Percentiles rank a stretch among this genome's conserved stretches.
Evolutionary conservation across 2,888 invertebrate genomes (phyloP).

Genomic region (Galerucella calmariensis): DNA sequence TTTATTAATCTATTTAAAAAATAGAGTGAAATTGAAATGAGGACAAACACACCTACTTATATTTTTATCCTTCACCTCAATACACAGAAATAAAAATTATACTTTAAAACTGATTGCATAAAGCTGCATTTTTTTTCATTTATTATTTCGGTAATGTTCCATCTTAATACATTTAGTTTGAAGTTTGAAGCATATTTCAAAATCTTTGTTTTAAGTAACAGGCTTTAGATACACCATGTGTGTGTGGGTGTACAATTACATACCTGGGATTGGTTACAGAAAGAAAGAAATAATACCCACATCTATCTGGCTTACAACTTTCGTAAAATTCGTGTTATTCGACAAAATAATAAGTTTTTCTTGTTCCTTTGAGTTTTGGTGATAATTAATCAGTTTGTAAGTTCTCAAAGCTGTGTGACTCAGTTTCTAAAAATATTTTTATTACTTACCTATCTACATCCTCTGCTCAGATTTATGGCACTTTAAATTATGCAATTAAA

Average conservation of each 20-base stretch:
- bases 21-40: constrained; percentile 1
- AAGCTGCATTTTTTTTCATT: neutral
- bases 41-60: constrained; percentile 26
- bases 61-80: constrained; percentile 27
- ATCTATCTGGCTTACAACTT: neutral
- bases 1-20: constrained; percentile 10
- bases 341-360: neutral
- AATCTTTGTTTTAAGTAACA: constrained; percentile 12
- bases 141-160: constrained; percentile 1
- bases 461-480: constrained; percentile 17
- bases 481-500: constrained; percentile 22
- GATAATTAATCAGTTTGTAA: neutral
- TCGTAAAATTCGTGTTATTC: neutral
- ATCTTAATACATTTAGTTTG: neutral
- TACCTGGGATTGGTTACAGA: constrained; percentile 17
- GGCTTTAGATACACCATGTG: constrained; percentile 25
- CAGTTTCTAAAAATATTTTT: constrained; percentile 35
- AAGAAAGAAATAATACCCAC: constrained; percentile 3
- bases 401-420: constrained; percentile 19
- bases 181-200: neutral
- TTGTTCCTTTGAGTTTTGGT: neutral
- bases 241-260: constrained; percentile 25
- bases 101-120: neutral
- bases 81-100: neutral
- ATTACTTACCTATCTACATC: constrained; percentile 26